Conservation (phyloP, 2,113 vertebrate species). For the Chitala chitala region DNA sequence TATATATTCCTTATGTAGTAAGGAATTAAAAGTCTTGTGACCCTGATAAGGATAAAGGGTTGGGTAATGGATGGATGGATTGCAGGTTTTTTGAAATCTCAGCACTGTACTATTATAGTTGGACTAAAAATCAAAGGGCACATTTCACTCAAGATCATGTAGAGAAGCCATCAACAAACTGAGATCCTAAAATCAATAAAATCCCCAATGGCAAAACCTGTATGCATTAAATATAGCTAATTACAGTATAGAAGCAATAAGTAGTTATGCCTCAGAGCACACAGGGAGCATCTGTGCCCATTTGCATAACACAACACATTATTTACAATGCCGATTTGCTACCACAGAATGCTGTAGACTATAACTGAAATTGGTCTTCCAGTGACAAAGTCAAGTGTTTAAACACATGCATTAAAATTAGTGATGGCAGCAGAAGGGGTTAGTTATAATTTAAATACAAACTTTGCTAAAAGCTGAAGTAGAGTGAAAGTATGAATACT, state of each 20-base stretch:
- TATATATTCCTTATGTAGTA: no score
- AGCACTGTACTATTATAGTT: no score
- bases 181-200: background rate
- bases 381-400: background rate
- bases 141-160: no score
- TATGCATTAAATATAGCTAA: background rate
- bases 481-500: no score
- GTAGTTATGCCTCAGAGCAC: background rate
- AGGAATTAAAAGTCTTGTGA: no score
- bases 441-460: no score
- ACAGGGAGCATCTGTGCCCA: background rate
- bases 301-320: background rate
- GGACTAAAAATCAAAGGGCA: no score
- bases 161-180: background rate
- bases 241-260: background rate
- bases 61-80: no score
- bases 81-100: background rate
- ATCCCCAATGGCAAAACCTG: background rate
- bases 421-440: no score
- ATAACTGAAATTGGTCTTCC: background rate
- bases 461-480: no score
- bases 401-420: no score
- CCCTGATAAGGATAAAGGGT: no score
- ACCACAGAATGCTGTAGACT: background rate
- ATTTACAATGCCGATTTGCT: background rate